phyloP scores from a whole-genome alignment of 2,888 invertebrate species.

The Sipunculus nudus region DNA sequence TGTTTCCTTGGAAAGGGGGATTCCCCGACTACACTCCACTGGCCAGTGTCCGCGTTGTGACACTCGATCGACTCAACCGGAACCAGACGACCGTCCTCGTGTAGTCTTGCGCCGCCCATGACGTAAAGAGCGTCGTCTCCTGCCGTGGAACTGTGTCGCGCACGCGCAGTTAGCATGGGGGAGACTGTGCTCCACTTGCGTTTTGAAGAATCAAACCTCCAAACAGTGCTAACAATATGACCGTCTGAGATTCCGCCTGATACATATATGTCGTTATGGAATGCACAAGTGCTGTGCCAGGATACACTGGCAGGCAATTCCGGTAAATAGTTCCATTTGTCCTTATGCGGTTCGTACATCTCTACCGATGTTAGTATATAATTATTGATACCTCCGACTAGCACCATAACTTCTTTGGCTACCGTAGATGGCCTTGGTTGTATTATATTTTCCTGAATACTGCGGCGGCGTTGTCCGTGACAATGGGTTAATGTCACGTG shows the following conservation, averaged over 20 bases:
- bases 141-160: conserved; percentile 59
- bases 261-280: conserved; percentile 58
- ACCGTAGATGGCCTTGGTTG: conserved; percentile 64
- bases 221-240: conserved; percentile 54
- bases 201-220: conserved; percentile 60
- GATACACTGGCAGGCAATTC: conserved; percentile 55
- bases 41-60: conserved; percentile 50
- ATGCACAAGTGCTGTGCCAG: conserved; percentile 56
- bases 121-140: conserved; percentile 56
- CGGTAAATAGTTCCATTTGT: conserved; percentile 58
- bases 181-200: conserved; percentile 55
- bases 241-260: conserved; percentile 62
- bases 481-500: conserved; percentile 56
- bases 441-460: conserved; percentile 52
- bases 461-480: conserved; percentile 55
- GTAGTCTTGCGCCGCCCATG: conserved; percentile 58
- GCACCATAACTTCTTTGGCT: conserved; percentile 63
- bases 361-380: conserved; percentile 56
- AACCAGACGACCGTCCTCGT: conserved; percentile 45
- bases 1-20: conserved; percentile 60
- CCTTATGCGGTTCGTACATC: conserved; percentile 62
- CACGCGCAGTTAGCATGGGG: conserved; percentile 57
- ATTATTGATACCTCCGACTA: conserved; percentile 48
- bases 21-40: conserved; percentile 57
- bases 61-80: conserved; percentile 61